A percentile compares a stretch with the other conserved stretches of the same genome.
Evolutionary conservation across 1,140 invertebrate species (phyloP).

Genomic region (Atta texana): DNA sequence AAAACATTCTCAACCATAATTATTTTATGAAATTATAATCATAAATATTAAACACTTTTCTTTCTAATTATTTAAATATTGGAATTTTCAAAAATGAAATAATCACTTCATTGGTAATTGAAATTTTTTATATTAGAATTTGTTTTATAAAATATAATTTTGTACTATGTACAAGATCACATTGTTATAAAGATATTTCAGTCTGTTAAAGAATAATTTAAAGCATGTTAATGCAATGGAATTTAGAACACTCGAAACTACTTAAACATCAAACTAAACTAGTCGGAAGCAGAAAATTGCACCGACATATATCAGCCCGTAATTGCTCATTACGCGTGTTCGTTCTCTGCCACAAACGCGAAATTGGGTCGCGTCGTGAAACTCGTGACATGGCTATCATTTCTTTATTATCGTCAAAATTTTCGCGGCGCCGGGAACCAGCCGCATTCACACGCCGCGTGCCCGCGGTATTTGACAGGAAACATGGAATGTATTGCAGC

Average conservation of each 20-base stretch:
- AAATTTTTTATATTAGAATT: neutral
- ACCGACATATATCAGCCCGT: conserved; percentile 10
- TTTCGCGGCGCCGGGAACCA: conserved; percentile 1
- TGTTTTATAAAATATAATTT: neutral
- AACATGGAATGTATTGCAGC: conserved; percentile 55
- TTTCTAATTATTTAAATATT: too few relatives aligned
- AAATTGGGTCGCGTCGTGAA: conserved; percentile 22
- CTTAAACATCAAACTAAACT: neutral
- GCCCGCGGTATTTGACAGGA: conserved; percentile 54
- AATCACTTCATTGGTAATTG: neutral
- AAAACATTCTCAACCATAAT: too few relatives aligned
- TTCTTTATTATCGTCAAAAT: conserved; percentile 52
- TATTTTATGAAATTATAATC: too few relatives aligned
- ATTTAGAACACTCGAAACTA: conserved; percentile 16
- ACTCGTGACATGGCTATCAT: neutral
- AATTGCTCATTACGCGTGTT: conserved; percentile 36
- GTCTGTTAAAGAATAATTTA: neutral
- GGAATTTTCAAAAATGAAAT: neutral
- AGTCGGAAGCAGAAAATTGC: neutral
- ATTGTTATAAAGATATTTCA: neutral
- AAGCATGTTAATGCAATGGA: neutral
- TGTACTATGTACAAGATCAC: neutral
- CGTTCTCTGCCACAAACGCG: neutral
- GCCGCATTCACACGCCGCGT: conserved; percentile 46
- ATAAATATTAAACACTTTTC: too few relatives aligned